phyloP scores from a whole-genome alignment of 2,113 vertebrate species.

The Neotoma lepida region DNA sequence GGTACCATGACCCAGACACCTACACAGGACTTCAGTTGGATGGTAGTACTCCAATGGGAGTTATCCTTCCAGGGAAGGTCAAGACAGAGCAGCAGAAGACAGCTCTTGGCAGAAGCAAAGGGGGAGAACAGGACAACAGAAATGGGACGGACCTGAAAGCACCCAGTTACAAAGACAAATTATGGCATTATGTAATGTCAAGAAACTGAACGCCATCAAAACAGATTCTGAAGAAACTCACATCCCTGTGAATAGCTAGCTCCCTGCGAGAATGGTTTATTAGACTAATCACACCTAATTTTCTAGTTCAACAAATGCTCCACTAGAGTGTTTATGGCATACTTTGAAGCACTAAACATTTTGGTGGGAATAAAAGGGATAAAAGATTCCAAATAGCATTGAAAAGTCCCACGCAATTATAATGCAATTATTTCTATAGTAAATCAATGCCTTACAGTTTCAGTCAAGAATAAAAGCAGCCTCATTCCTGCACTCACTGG shows the following conservation, averaged over 20 bases:
- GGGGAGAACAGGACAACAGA: background rate
- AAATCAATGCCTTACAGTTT: conserved; percentile 19
- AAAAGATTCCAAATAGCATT: conserved; percentile 15
- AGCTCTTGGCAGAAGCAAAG: background rate
- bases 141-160: background rate
- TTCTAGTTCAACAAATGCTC: conserved; percentile 63
- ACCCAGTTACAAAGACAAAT: background rate
- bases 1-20: too few relatives aligned
- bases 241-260: background rate
- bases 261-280: conserved; percentile 11
- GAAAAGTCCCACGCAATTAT: conserved; percentile 49
- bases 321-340: background rate
- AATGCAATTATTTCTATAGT: conserved; percentile 36
- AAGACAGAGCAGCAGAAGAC: background rate
- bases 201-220: background rate
- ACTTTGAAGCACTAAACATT: conserved; percentile 27
- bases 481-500: background rate
- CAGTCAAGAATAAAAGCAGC: conserved; percentile 14
- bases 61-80: background rate
- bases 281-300: conserved; percentile 45
- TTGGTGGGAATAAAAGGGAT: conserved; percentile 12
- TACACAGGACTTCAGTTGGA: background rate
- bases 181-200: background rate
- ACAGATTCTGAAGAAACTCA: background rate
- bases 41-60: background rate